Conservation (phyloP, 2,888 invertebrate species). For the Polymixis lichenea region DNA sequence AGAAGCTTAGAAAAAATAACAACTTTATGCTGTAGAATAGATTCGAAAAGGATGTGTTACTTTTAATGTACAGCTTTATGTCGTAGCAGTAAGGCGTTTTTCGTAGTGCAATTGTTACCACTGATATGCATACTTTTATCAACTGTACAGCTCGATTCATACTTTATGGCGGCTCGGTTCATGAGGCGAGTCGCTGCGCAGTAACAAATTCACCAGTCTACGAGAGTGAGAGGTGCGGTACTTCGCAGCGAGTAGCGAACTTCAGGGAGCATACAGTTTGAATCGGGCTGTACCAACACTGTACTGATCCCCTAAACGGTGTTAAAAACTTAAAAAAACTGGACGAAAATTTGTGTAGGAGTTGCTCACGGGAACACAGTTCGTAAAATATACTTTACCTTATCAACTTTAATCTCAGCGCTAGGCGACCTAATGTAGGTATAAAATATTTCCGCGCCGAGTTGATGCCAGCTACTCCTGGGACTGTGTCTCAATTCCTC, state of each 20-base stretch:
- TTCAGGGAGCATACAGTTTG: too few relatives aligned
- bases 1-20: background rate
- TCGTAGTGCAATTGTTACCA: background rate
- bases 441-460: slow-evolving; percentile 97
- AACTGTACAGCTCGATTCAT: background rate
- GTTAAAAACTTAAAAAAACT: background rate
- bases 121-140: background rate
- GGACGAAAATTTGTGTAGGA: background rate
- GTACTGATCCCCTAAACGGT: background rate
- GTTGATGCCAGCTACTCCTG: slow-evolving; percentile 94
- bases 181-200: too few relatives aligned
- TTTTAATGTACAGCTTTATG: background rate
- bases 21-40: background rate
- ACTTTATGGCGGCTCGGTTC: too few relatives aligned
- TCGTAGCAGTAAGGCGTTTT: background rate
- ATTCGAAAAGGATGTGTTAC: background rate
- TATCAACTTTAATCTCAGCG: slow-evolving; percentile 95
- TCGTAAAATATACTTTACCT: slow-evolving; percentile 78
- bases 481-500: slow-evolving; percentile 95
- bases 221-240: too few relatives aligned
- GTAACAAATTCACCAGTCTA: too few relatives aligned
- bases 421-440: slow-evolving; percentile 95
- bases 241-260: too few relatives aligned
- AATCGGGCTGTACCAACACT: background rate
- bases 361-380: background rate